Evolutionary conservation across 2,113 vertebrate genomes (phyloP).

Genomic region (Trinectes maculatus): DNA sequence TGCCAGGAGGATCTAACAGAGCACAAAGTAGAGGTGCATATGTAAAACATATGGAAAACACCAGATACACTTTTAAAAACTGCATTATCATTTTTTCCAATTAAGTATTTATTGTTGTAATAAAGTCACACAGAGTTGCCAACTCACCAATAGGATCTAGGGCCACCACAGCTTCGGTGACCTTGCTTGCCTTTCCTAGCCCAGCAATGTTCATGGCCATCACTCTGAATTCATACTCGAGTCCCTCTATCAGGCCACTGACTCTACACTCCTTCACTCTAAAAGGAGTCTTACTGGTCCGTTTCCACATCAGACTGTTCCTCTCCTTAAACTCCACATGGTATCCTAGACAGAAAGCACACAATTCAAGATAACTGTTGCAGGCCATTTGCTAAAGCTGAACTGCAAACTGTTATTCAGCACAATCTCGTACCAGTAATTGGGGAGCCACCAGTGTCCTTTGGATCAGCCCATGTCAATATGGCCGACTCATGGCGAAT

Average conservation of each 20-base stretch:
- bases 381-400: background rate
- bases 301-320: conserved; percentile 98
- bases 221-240: conserved; percentile 98
- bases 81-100: background rate
- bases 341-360: conserved; percentile 86
- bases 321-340: conserved; percentile 96
- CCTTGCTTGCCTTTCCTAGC: conserved; percentile 93
- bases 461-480: conserved; percentile 93
- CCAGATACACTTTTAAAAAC: background rate
- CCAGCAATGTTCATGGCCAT: conserved; percentile 97
- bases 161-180: conserved; percentile 90
- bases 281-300: conserved; percentile 90
- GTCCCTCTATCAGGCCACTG: conserved; percentile 92
- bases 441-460: conserved; percentile 92
- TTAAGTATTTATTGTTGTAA: background rate
- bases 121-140: background rate
- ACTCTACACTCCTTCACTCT: conserved; percentile 97
- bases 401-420: background rate
- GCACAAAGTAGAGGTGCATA: conserved; percentile 7
- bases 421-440: conserved; percentile 89
- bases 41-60: background rate
- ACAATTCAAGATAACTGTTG: conserved; percentile 1
- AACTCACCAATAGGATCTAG: conserved; percentile 96
- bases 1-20: conserved; percentile 93
- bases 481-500: conserved; percentile 92